A percentile compares a stretch with the other conserved stretches of the same genome.
phyloP scores from a whole-genome alignment of 2,888 invertebrate species.

The Cremastinae sp. region DNA sequence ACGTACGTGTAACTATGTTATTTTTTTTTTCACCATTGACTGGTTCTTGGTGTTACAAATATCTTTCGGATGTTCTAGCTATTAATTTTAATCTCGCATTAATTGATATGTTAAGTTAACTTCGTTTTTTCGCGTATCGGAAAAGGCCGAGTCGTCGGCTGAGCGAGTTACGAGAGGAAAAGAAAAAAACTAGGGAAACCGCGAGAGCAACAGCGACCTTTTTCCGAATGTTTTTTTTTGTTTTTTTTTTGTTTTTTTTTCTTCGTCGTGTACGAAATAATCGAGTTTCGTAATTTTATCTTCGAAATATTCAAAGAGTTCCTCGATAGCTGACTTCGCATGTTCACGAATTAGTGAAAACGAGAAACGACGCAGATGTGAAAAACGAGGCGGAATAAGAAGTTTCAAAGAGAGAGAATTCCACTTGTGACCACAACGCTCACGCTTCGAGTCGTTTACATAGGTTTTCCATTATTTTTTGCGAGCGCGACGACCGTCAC shows the following conservation, averaged over 20 bases:
- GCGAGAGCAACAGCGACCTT: constrained; percentile 4
- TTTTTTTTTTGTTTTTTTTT: constrained; percentile 10
- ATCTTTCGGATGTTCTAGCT: constrained; percentile 71
- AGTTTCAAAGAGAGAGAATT: not conserved
- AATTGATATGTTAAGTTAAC: constrained; percentile 56
- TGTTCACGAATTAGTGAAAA: not conserved
- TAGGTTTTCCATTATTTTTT: too few relatives aligned
- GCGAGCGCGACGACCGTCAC: too few relatives aligned
- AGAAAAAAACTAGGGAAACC: constrained; percentile 24
- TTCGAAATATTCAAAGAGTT: constrained; percentile 28
- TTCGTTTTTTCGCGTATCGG: constrained; percentile 28
- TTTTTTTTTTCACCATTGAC: constrained; percentile 70
- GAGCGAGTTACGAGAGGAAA: constrained; percentile 29
- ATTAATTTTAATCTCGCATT: constrained; percentile 53
- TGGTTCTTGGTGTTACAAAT: constrained; percentile 70
- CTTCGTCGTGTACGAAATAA: not conserved
- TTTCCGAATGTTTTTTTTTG: constrained; percentile 5
- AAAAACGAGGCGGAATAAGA: not conserved
- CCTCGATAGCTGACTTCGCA: constrained; percentile 10
- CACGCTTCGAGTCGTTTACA: too few relatives aligned
- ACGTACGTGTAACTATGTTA: constrained; percentile 65
- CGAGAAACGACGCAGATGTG: not conserved
- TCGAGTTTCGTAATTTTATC: constrained; percentile 9
- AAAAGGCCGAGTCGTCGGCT: constrained; percentile 27
- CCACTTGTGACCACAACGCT: too few relatives aligned